Percentiles rank a stretch among this genome's conserved stretches.
Evolutionary conservation across 2,113 vertebrate species (phyloP).

Genomic region (Junco hyemalis): DNA sequence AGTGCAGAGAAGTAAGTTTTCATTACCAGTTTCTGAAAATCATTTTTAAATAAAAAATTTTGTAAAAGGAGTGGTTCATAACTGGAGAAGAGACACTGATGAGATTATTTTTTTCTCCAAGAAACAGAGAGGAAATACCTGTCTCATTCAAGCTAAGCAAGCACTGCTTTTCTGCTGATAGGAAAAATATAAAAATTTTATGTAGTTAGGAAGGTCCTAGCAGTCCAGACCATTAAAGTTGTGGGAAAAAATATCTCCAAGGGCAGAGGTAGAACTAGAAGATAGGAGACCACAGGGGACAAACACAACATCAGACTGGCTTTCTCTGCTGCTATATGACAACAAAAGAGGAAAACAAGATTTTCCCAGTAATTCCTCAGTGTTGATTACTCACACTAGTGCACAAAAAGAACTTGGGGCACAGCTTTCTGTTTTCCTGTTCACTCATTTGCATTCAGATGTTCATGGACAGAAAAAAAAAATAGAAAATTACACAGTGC

Average conservation of each 20-base stretch:
- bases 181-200: neutral
- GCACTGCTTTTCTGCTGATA: neutral
- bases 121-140: neutral
- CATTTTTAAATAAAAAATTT: neutral
- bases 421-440: neutral
- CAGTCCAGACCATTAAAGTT: neutral
- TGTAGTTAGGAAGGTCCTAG: neutral
- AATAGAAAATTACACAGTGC: neutral
- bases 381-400: neutral
- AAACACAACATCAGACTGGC: neutral
- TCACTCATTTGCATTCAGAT: neutral
- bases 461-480: neutral
- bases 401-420: neutral
- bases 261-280: neutral
- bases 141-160: neutral
- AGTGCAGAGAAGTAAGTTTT: neutral
- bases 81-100: neutral
- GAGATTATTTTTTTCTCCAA: neutral
- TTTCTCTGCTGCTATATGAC: neutral
- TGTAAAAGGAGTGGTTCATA: neutral
- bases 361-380: neutral
- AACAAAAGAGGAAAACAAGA: neutral
- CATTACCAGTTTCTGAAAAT: neutral
- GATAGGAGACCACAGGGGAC: neutral
- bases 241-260: neutral